Conservation (phyloP, 2,113 vertebrate genomes). For the Marcusenius ussheri region DNA sequence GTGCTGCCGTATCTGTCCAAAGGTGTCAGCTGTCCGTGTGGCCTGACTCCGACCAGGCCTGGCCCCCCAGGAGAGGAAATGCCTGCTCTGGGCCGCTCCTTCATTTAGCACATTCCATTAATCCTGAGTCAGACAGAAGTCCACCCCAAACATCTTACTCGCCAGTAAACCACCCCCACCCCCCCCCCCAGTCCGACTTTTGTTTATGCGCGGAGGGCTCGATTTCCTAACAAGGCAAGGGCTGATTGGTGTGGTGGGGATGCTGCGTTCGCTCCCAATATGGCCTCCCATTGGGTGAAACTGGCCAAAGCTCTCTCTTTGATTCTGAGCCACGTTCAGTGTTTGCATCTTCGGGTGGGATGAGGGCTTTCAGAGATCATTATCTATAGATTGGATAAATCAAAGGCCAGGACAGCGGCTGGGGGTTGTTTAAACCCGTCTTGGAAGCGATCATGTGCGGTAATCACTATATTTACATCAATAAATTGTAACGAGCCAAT, state of each 20-base stretch:
- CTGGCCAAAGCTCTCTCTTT: neutral
- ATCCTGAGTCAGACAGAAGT: slow-evolving; percentile 47
- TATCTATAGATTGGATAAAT: neutral
- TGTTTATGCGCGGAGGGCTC: slow-evolving; percentile 52
- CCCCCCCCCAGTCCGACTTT: slow-evolving; percentile 25
- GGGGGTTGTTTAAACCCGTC: neutral
- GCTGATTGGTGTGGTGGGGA: slow-evolving; percentile 22
- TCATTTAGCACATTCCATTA: slow-evolving; percentile 42
- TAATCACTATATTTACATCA: neutral
- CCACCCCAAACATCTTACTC: slow-evolving; percentile 1
- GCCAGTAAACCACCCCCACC: neutral
- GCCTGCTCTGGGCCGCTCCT: slow-evolving; percentile 17
- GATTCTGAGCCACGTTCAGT: neutral
- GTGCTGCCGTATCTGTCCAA: neutral
- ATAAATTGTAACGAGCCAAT: neutral
- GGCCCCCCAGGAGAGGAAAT: slow-evolving; percentile 52
- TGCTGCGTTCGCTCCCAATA: slow-evolving; percentile 61
- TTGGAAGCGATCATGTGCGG: neutral
- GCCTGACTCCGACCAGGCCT: slow-evolving; percentile 44
- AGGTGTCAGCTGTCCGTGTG: neutral
- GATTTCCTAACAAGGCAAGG: slow-evolving; percentile 69
- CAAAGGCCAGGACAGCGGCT: neutral
- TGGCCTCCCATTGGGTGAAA: slow-evolving; percentile 34
- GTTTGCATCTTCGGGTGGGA: neutral
- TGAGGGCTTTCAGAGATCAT: neutral